Percentiles rank a stretch among this genome's conserved stretches.
Conservation (phyloP, 2,113 vertebrate genomes). For the Sialia sialis region DNA sequence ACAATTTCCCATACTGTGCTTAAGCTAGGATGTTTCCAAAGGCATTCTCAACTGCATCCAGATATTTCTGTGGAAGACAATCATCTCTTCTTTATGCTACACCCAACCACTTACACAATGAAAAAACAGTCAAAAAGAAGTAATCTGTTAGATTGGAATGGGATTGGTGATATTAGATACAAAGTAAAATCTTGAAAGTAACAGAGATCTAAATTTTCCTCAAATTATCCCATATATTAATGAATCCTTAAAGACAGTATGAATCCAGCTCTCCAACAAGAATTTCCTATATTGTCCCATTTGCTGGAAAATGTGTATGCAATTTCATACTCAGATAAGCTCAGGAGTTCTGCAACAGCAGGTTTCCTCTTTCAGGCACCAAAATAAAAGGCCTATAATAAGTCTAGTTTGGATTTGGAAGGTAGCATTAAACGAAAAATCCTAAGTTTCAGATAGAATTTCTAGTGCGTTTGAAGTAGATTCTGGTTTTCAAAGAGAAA, state of each 20-base stretch:
- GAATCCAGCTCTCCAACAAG: not conserved
- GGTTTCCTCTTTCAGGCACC: not conserved
- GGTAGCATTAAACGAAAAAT: not conserved
- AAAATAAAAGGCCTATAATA: not conserved
- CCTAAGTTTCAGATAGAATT: not conserved
- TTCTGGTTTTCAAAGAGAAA: not conserved
- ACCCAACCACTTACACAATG: not conserved
- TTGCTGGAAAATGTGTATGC: not conserved
- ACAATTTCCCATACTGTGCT: not conserved
- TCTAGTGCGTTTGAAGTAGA: not conserved
- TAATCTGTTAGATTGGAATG: not conserved
- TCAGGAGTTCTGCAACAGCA: not conserved
- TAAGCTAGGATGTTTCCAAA: not conserved
- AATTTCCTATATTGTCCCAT: not conserved
- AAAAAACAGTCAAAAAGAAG: not conserved
- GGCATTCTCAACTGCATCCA: not conserved
- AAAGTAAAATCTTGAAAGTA: not conserved
- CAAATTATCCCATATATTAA: not conserved
- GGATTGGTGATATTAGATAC: accelerated
- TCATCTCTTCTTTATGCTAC: not conserved
- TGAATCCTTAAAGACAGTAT: not conserved
- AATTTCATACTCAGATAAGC: not conserved
- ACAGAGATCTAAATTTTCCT: not conserved
- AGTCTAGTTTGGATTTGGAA: not conserved
- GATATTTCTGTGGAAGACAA: not conserved